Base-by-base conservation (phyloP, 2,113 vertebrate species). In the Microcebus ravelobensis region DNA sequence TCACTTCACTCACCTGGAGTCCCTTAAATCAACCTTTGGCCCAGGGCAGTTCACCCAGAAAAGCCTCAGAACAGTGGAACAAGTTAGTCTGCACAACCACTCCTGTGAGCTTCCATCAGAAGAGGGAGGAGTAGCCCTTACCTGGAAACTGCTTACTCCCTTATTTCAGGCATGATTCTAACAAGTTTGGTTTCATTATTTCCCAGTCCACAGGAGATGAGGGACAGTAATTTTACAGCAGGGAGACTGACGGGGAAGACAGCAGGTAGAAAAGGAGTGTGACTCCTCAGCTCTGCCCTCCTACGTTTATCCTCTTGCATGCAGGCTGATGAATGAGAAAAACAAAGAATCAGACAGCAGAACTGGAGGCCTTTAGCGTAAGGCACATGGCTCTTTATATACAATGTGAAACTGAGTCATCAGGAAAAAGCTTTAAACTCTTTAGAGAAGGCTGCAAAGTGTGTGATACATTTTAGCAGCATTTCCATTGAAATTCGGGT, bases 81-180 rank as follows among this genome's bases (percentile, higher is more conserved):
- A 50, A 36, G 5, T 36, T 25, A 73, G 10, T 36, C 55, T 93
- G 39, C 71, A 36, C 8, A n/a, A 34, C 8, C 23, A 88, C 2
- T 8, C 14, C 14, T 6, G 0, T 8, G 10, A 52, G 31, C 13
- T 61, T 52, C 65, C 42, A 63, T 61, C 27, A 50, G 36, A 50
- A 73, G 45, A 59, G 83, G 15, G 10, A 23, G 23, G 2, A 0
- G 0, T 4, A 2, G 18, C 2, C 31, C 65, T 39, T 55, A 6
- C 3, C 68, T 71, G 27, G 20, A 59, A 91, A 31, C 17, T 4
- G 1, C 31, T 39, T 14, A 48, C 13, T 45, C 11, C 70, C 80
- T 85, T 57, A 27, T 63, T 5, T 70, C 29, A 36, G 18, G 17
- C 55, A 21, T 25, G 29, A 63, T 65, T 81, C 57, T 68, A 52